phyloP scores from a whole-genome alignment of 2,797 vertebrate genomes.

The Myotis myotis region DNA sequence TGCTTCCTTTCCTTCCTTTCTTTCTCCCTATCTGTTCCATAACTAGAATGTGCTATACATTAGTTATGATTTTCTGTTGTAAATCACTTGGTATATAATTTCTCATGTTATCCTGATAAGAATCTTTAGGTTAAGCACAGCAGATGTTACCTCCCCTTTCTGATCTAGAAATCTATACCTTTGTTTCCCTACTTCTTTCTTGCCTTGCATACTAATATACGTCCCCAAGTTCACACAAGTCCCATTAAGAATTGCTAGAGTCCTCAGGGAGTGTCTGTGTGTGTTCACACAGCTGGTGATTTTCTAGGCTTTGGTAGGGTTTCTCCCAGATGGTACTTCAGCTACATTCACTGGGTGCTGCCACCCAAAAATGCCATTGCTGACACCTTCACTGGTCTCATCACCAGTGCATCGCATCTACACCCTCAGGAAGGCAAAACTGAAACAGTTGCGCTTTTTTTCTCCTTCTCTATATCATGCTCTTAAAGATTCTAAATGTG shows the following conservation, averaged over 20 bases:
- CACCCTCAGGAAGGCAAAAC: background rate
- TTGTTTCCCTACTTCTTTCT: background rate
- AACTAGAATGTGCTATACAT: background rate
- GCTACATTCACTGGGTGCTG: fast-evolving
- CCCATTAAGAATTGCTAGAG: background rate
- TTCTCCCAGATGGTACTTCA: background rate
- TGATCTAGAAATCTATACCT: background rate
- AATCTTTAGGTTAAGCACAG: background rate
- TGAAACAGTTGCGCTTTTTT: background rate
- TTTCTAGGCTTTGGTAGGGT: background rate
- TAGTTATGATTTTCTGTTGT: background rate
- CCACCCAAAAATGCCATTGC: too few species aligned
- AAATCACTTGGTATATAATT: background rate
- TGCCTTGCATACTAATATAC: background rate
- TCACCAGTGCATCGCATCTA: fast-evolving
- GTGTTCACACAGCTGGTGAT: background rate
- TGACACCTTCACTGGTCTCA: background rate
- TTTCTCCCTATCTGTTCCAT: background rate
- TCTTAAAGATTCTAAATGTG: background rate
- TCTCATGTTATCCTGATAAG: background rate
- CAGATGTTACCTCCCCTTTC: background rate
- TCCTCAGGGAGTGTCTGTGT: too few species aligned
- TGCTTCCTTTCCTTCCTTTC: background rate
- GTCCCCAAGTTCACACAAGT: fast-evolving
- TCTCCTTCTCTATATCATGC: background rate